phyloP scores from a whole-genome alignment of 2,797 vertebrate species.

The Acanthiza pusilla region DNA sequence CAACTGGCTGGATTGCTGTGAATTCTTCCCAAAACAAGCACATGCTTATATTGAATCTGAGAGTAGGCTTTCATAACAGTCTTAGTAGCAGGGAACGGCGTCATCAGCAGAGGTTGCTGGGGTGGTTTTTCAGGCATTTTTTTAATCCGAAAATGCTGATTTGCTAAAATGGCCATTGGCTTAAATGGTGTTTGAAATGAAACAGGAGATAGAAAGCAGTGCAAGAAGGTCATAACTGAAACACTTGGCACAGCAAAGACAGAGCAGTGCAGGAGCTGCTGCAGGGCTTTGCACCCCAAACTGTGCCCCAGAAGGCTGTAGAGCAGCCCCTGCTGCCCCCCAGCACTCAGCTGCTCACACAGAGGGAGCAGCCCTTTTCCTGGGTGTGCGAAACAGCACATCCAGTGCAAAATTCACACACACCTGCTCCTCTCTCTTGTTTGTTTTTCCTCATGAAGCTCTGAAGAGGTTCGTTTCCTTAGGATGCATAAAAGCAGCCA shows the following conservation, averaged over 20 bases:
- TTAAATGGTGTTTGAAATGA: not conserved
- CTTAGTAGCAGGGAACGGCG: not conserved
- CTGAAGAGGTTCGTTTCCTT: not conserved
- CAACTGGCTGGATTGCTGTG: not conserved
- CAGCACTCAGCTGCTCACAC: fast-evolving
- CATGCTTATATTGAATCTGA: not conserved
- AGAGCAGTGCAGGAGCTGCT: not conserved
- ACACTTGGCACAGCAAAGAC: not conserved
- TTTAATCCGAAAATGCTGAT: not conserved
- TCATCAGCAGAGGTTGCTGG: not conserved
- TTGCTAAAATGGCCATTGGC: not conserved
- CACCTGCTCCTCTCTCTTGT: not conserved
- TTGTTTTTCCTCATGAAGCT: not conserved
- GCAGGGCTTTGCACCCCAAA: not conserved
- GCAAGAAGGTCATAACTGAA: not conserved
- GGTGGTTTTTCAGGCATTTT: not conserved
- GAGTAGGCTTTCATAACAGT: not conserved
- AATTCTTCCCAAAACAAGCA: not conserved
- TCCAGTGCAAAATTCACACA: not conserved
- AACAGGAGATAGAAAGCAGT: not conserved
- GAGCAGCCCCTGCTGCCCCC: not conserved
- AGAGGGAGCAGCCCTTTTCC: not conserved
- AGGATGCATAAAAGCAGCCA: not conserved
- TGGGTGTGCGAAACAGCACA: not conserved
- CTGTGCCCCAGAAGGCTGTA: not conserved